A percentile compares a stretch with the other conserved stretches of the same genome.
Evolutionary conservation across 1,140 invertebrate species (phyloP).

Genomic region (Eumaeus atala): DNA sequence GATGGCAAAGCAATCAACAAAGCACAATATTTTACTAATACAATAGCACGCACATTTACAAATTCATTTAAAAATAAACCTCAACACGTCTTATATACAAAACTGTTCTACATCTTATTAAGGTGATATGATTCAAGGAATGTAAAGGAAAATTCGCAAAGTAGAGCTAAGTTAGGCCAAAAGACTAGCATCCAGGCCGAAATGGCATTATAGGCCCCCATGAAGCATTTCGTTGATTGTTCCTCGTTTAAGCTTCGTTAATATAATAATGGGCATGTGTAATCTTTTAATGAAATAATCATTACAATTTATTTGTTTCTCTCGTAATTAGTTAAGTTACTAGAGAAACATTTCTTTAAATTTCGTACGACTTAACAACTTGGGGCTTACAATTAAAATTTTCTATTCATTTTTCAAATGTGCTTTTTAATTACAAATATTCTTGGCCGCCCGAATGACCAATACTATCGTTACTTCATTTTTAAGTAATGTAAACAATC

Average conservation of each 20-base stretch:
- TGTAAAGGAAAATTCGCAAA: slow-evolving; percentile 12
- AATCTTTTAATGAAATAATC: neutral
- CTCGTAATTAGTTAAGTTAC: neutral
- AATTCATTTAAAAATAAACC: slow-evolving; percentile 57
- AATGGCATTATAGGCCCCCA: slow-evolving; percentile 28
- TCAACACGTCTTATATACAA: slow-evolving; percentile 34
- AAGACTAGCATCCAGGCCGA: slow-evolving; percentile 15
- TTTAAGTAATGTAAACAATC: neutral
- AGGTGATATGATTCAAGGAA: slow-evolving; percentile 61
- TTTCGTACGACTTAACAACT: neutral
- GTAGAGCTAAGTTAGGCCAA: slow-evolving; percentile 15
- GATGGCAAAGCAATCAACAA: slow-evolving; percentile 13
- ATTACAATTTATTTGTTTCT: neutral
- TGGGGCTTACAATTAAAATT: neutral
- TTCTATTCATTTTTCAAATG: no score
- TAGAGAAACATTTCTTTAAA: neutral
- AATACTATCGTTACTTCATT: neutral
- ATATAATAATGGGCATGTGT: neutral
- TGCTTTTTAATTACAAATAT: neutral
- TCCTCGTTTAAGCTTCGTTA: neutral
- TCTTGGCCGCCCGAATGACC: slow-evolving; percentile 5
- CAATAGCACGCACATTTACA: slow-evolving; percentile 68
- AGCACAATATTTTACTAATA: slow-evolving; percentile 50
- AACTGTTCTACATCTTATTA: slow-evolving; percentile 46
- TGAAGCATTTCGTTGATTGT: slow-evolving; percentile 6